These are phyloP conservation scores for Watsonalla binaria DNA, from an alignment of 2,888 invertebrate species.

Conservation along the genomic window DNA sequence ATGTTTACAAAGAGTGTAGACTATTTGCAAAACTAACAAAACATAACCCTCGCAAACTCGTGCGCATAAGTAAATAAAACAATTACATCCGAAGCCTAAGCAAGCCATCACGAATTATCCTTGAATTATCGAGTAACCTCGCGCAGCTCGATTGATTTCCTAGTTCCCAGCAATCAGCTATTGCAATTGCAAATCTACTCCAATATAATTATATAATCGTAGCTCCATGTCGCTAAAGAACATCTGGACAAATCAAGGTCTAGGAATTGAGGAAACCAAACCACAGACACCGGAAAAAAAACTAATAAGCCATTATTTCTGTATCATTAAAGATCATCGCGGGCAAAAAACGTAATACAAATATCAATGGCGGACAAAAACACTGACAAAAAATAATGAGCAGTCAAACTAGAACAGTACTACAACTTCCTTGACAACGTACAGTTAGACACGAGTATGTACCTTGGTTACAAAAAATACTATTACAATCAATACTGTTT, in stretches of 20 bases:
- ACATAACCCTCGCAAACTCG: not conserved
- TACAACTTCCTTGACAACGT: slow-evolving; percentile 44
- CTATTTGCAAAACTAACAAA: not conserved
- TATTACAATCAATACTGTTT: not conserved
- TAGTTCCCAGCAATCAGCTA: slow-evolving; percentile 16
- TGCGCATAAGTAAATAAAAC: not conserved
- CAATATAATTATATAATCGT: slow-evolving; percentile 33
- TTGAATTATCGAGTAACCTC: slow-evolving; percentile 27
- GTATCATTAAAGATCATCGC: slow-evolving; percentile 59
- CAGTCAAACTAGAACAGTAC: slow-evolving; percentile 43
- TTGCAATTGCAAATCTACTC: slow-evolving; percentile 30
- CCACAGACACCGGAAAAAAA: slow-evolving; percentile 44
- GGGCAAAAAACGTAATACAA: slow-evolving; percentile 41
- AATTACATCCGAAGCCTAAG: not conserved
- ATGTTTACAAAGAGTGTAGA: not conserved
- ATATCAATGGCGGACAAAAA: slow-evolving; percentile 36
- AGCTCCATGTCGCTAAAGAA: slow-evolving; percentile 38
- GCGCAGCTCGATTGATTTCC: slow-evolving; percentile 28
- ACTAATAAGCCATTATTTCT: slow-evolving; percentile 54
- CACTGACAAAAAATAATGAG: slow-evolving; percentile 38
- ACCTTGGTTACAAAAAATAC: slow-evolving; percentile 25
- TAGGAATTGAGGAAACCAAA: slow-evolving; percentile 63
- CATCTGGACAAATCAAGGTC: slow-evolving; percentile 69
- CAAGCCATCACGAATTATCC: slow-evolving; percentile 14
- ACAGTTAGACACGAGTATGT: slow-evolving; percentile 48